A percentile compares a stretch with the other conserved stretches of the same genome.
phyloP scores from a whole-genome alignment of 2,113 vertebrate species.

The Cynoglossus semilaevis region DNA sequence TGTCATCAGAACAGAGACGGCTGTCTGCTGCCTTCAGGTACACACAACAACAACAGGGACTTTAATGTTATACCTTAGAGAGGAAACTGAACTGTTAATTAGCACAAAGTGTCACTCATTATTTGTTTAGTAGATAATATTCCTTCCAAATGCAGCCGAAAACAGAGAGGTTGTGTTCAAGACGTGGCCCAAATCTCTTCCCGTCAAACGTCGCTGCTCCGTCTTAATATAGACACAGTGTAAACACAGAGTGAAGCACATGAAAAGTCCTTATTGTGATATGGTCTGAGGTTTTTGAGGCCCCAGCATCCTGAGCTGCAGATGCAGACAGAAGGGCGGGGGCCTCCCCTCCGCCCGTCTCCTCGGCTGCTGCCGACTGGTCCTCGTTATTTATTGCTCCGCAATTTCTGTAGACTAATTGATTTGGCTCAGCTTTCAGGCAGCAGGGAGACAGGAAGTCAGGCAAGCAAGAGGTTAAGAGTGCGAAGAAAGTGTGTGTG shows the following conservation, averaged over 20 bases:
- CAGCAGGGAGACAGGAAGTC: slow-evolving; percentile 61
- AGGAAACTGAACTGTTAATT: too few species aligned
- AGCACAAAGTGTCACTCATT: too few species aligned
- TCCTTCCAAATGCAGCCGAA: neutral
- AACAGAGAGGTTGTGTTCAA: too few species aligned
- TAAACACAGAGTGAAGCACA: slow-evolving; percentile 24
- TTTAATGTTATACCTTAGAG: too few species aligned
- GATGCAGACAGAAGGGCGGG: slow-evolving; percentile 59
- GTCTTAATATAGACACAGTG: neutral
- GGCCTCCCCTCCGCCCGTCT: slow-evolving; percentile 39
- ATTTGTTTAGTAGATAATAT: neutral
- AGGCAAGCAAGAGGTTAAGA: slow-evolving; percentile 39
- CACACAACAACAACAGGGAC: too few species aligned
- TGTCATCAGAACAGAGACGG: slow-evolving; percentile 49
- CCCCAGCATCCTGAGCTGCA: slow-evolving; percentile 42
- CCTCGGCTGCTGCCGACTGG: slow-evolving; percentile 39
- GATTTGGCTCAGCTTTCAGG: slow-evolving; percentile 76
- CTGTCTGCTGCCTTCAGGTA: slow-evolving; percentile 1
- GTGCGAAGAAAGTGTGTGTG: slow-evolving; percentile 11
- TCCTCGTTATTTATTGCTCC: slow-evolving; percentile 75
- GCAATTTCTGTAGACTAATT: slow-evolving; percentile 72
- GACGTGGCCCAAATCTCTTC: too few species aligned
- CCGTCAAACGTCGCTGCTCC: neutral
- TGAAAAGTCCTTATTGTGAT: slow-evolving; percentile 37
- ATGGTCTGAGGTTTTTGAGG: slow-evolving; percentile 24